Evolutionary conservation across 2,113 vertebrate species (phyloP).

Genomic region (Formicarius rufipectus): DNA sequence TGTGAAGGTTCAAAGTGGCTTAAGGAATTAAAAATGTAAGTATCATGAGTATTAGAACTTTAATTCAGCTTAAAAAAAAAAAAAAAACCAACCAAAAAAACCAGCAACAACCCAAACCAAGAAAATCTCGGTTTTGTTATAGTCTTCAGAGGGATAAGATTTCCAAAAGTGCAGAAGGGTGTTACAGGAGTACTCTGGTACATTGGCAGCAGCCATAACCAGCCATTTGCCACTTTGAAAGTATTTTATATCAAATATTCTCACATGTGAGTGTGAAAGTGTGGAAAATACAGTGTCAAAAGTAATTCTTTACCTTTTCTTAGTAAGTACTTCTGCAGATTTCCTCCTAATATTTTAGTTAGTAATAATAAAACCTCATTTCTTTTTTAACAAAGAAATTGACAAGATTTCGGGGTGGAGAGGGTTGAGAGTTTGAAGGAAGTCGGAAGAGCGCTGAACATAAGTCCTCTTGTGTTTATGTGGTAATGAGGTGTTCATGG

Average conservation of each 20-base stretch:
- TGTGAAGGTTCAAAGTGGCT: not conserved
- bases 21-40: not conserved
- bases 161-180: not conserved
- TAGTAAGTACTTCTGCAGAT: not conserved
- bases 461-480: not conserved
- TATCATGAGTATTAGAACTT: not conserved
- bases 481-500: not conserved
- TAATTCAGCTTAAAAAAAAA: not conserved
- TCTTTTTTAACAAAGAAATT: not conserved
- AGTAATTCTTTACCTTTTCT: not conserved
- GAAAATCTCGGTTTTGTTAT: not conserved
- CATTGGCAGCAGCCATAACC: not conserved
- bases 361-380: not conserved
- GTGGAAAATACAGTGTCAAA: not conserved
- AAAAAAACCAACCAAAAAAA: no score
- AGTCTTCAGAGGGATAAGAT: not conserved
- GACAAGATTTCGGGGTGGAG: not conserved
- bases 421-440: not conserved
- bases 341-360: not conserved
- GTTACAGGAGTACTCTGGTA: not conserved
- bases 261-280: rapidly evolving
- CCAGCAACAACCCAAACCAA: not conserved
- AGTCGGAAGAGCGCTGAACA: not conserved
- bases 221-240: not conserved
- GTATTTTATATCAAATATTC: not conserved